Base-by-base conservation (phyloP, 1,140 invertebrate genomes). In the Ceratina australensis region DNA sequence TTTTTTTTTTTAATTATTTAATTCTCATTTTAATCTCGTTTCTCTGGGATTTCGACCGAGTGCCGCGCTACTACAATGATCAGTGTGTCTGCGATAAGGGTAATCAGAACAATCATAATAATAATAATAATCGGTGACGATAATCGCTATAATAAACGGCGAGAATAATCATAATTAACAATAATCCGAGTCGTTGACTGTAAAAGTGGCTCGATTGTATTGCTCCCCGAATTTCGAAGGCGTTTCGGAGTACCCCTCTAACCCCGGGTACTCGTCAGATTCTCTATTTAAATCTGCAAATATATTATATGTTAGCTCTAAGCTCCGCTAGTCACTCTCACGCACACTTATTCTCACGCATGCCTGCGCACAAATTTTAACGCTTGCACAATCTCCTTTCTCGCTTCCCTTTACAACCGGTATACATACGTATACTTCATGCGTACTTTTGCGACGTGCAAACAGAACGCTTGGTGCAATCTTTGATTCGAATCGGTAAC, bases 31-130 rank as follows among this genome's bases (percentile, higher is more conserved):
- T 22, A 42, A 16, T 22, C 1, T n/a, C 77, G 79, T 20, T 52
- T 76, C 63, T 20, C 59, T 20, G 61, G 79, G 13, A 72, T n/a
- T 67, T 75, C 60, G 68, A 71, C 64, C 71, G 61, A 65, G 81
- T 83, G 81, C 81, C 82, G 54, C 81, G 68, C 78, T 84, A 83
- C 78, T 59, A 83, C 80, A 79, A 81, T 66, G 64, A 66, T 66
- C 64, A n/a, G 72, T 79, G 72, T 79, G 72, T 63, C 42, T 49
- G 56, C 47, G 56, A 47, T 79, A 75, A 67, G 60, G 18, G 60
- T 61, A 18, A 65, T 79, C 24, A 28, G 47, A 65, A 78, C 65
- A 57, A 73, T 61, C 42, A 22, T 52, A 26, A 63, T 72, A 74
- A 74, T 52, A 42, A 66, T 24, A n/a, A 28, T 73, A 64, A 22